These are phyloP conservation scores for Athripsodes cinereus DNA, from an alignment of 2,888 invertebrate genomes.

Conservation along the genomic window DNA sequence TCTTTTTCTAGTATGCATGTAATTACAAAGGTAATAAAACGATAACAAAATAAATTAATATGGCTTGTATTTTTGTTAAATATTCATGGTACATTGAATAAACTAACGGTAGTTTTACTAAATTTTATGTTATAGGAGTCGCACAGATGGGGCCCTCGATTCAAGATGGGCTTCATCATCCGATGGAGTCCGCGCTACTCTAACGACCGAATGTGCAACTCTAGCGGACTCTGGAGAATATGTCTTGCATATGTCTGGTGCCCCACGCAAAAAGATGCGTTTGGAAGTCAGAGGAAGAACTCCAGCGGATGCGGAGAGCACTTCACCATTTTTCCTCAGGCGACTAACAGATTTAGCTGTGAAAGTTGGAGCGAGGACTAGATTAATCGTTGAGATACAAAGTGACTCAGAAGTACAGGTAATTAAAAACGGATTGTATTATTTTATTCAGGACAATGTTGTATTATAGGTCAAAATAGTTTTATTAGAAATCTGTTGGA, in stretches of 20 bases:
- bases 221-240: constrained; percentile 71
- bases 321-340: constrained; percentile 74
- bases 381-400: constrained; percentile 78
- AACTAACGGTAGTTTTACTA: too few relatives aligned
- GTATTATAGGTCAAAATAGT: too few relatives aligned
- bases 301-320: constrained; percentile 30
- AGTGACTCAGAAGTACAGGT: constrained; percentile 77
- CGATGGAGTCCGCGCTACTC: constrained; percentile 61
- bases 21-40: too few relatives aligned
- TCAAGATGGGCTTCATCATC: constrained; percentile 49
- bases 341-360: constrained; percentile 80
- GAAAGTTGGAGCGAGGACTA: constrained; percentile 82
- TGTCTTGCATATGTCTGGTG: constrained; percentile 60
- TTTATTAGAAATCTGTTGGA: too few relatives aligned
- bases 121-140: constrained; percentile 31
- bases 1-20: too few relatives aligned
- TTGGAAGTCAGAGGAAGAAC: constrained; percentile 33
- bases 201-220: constrained; percentile 69
- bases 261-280: constrained; percentile 53
- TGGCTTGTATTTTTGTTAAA: too few relatives aligned
- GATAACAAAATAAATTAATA: too few relatives aligned
- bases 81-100: too few relatives aligned
- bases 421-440: constrained; percentile 15
- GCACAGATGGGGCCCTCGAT: constrained; percentile 58
- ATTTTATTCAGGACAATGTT: too few relatives aligned